Percentiles rank a stretch among this genome's conserved stretches.
Conservation (phyloP, 2,797 vertebrate genomes). For the Hylomyscus alleni region DNA sequence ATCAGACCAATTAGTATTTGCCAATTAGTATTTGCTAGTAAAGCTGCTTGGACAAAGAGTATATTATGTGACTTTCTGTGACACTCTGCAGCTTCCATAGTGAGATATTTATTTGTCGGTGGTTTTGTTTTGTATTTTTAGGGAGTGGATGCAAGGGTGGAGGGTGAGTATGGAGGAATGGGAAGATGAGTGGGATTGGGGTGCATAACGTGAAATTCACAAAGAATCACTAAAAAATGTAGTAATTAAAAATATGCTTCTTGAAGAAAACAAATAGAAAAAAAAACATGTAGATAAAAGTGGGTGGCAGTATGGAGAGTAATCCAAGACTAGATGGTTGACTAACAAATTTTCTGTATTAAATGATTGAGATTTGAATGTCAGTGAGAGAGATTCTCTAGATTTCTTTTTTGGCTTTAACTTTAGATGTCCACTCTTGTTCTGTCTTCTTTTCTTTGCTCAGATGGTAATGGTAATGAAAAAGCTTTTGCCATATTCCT, state of each 20-base stretch:
- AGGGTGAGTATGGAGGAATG: neutral
- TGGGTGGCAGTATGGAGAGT: rapidly evolving
- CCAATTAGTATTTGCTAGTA: no score
- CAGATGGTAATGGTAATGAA: neutral
- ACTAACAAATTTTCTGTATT: neutral
- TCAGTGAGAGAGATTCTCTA: neutral
- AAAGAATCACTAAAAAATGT: neutral
- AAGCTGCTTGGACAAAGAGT: neutral
- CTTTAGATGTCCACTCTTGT: neutral
- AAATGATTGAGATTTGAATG: neutral
- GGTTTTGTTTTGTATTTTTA: neutral
- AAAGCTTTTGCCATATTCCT: neutral
- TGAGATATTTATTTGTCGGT: neutral
- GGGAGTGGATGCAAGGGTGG: neutral
- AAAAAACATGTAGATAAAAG: neutral
- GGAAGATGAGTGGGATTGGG: neutral
- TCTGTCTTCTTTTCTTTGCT: neutral
- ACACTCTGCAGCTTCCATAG: neutral
- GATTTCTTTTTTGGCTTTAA: no score
- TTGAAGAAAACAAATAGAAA: neutral
- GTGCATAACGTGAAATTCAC: neutral
- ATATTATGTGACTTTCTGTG: neutral
- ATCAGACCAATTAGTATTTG: neutral
- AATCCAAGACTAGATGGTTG: neutral
- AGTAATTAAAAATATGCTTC: neutral